Evolutionary conservation across 1,140 invertebrate genomes (phyloP).

Genomic region (Aphelenchoides avenae): DNA sequence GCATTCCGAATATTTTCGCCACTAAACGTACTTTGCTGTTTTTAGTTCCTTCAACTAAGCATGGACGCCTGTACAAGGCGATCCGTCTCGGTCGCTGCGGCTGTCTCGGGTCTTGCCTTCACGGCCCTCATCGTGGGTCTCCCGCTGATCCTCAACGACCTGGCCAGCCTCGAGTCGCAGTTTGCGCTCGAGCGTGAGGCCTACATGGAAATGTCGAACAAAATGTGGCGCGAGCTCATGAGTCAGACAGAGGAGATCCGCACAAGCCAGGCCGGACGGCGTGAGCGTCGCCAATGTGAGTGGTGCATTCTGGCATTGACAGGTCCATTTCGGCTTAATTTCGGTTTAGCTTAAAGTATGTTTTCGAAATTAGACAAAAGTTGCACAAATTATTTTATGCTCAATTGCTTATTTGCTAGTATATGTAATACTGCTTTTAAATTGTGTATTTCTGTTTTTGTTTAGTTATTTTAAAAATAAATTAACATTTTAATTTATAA

Average conservation of each 20-base stretch:
- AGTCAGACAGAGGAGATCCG: conserved; percentile 18
- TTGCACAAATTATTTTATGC: too few relatives aligned
- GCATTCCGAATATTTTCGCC: too few relatives aligned
- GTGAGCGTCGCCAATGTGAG: conserved; percentile 30
- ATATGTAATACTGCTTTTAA: too few relatives aligned
- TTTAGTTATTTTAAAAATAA: too few relatives aligned
- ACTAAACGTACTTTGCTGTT: too few relatives aligned
- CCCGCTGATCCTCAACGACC: conserved; percentile 30
- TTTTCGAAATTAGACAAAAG: too few relatives aligned
- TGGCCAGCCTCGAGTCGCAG: conserved; percentile 30
- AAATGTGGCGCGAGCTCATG: conserved; percentile 41
- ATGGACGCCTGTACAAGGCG: too few relatives aligned
- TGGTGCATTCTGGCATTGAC: too few relatives aligned
- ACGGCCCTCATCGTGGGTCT: conserved; percentile 30
- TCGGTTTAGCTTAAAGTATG: not conserved
- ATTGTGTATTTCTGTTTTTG: too few relatives aligned
- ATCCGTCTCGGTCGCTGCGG: conserved; percentile 16
- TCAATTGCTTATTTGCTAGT: too few relatives aligned
- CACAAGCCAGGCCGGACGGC: conserved; percentile 1
- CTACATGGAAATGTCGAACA: conserved; percentile 32
- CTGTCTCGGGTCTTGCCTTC: conserved; percentile 16
- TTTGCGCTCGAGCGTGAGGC: conserved; percentile 20
- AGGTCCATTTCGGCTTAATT: not conserved
- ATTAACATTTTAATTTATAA: too few relatives aligned
- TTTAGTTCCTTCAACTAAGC: too few relatives aligned